phyloP scores from a whole-genome alignment of 2,888 invertebrate species.

The Arrhopalites spinosus region DNA sequence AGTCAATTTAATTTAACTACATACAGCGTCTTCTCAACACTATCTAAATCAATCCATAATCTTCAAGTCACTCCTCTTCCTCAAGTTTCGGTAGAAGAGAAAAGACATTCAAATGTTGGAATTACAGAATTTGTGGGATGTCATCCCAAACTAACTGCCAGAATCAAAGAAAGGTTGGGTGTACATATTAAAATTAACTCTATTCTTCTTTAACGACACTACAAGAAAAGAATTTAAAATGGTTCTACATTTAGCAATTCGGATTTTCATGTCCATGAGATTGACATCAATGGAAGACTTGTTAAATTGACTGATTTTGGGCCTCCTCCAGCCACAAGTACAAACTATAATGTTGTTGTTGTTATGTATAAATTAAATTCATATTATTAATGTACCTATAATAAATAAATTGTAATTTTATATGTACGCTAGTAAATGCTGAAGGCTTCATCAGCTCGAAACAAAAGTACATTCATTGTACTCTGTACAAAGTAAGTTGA shows the following conservation, averaged over 20 bases:
- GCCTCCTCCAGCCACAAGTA: slow-evolving; percentile 29
- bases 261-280: slow-evolving; percentile 94
- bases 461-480: slow-evolving; percentile 76
- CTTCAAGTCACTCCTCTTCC: too few relatives aligned
- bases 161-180: slow-evolving; percentile 72
- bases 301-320: slow-evolving; percentile 67
- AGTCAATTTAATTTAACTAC: too few relatives aligned
- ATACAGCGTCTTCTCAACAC: too few relatives aligned
- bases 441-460: slow-evolving; percentile 37
- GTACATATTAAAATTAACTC: neutral
- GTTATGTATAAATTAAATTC: too few relatives aligned
- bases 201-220: neutral
- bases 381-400: too few relatives aligned
- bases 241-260: slow-evolving; percentile 69
- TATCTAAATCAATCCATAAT: too few relatives aligned
- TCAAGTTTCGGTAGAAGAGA: too few relatives aligned
- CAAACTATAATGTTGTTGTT: too few relatives aligned
- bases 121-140: slow-evolving; percentile 74
- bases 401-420: too few relatives aligned
- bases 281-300: slow-evolving; percentile 72
- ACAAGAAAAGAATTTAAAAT: neutral
- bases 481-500: slow-evolving; percentile 80
- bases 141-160: slow-evolving; percentile 72
- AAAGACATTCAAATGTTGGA: slow-evolving; percentile 67
- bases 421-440: too few relatives aligned